These are phyloP conservation scores for Cydia splendana DNA, from an alignment of 1,140 invertebrate genomes.

Conservation along the genomic window DNA sequence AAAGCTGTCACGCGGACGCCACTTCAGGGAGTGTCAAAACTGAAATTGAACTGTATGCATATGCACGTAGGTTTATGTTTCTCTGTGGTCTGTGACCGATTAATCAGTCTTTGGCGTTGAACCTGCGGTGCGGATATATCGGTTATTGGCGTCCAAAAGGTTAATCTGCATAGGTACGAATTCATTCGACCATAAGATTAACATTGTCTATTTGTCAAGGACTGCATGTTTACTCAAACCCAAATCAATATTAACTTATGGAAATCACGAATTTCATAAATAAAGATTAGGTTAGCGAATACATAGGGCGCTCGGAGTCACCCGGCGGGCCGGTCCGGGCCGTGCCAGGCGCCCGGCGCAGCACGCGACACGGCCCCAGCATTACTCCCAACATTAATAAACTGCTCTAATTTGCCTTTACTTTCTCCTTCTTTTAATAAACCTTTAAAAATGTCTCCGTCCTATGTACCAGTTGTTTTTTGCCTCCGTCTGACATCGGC, in stretches of 20 bases:
- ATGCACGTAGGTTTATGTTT: too few relatives aligned
- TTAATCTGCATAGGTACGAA: too few relatives aligned
- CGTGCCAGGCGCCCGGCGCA: conserved; percentile 58
- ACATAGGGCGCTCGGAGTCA: conserved; percentile 45
- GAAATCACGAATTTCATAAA: not conserved
- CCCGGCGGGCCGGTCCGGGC: conserved; percentile 40
- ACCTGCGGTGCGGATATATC: too few relatives aligned
- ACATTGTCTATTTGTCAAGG: not conserved
- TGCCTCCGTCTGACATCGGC: conserved; percentile 65
- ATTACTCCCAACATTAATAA: conserved; percentile 78
- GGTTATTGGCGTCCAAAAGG: too few relatives aligned
- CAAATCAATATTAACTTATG: conserved; percentile 24
- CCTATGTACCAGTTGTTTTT: conserved; percentile 77
- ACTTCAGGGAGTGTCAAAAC: too few relatives aligned
- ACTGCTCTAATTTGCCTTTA: conserved; percentile 75
- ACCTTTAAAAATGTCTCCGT: conserved; percentile 65
- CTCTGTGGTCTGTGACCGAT: too few relatives aligned
- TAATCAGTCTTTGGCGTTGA: too few relatives aligned
- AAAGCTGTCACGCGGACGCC: too few relatives aligned
- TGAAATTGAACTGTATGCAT: too few relatives aligned
- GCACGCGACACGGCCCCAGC: conserved; percentile 54
- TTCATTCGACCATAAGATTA: not conserved
- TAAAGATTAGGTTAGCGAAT: conserved; percentile 19
- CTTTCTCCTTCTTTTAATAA: conserved; percentile 76
- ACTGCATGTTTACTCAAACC: not conserved